A percentile compares a stretch with the other conserved stretches of the same genome.
These are phyloP conservation scores for Iselma pallidipennis DNA, from an alignment of 2,888 invertebrate species.

Conservation along the genomic window DNA sequence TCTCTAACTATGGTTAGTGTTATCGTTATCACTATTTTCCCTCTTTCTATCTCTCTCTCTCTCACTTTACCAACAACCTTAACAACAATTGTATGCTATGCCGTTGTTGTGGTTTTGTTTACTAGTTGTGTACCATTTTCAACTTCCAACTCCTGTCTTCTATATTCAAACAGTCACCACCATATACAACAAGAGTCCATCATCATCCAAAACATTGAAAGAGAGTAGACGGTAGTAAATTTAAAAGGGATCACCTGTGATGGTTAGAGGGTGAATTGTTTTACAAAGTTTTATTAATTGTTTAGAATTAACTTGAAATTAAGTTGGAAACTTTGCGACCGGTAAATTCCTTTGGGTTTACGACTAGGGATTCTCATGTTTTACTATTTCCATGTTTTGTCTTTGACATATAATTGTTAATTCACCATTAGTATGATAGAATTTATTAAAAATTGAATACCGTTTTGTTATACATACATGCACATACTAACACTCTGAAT, in stretches of 20 bases:
- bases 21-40: background rate
- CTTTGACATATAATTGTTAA: no score
- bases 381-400: constrained; percentile 6
- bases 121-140: background rate
- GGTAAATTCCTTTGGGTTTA: constrained; percentile 18
- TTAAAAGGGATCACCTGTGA: constrained; percentile 23
- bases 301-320: constrained; percentile 25
- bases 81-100: no score
- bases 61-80: background rate
- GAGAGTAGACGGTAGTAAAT: constrained; percentile 9
- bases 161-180: background rate
- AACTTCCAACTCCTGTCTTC: no score
- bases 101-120: background rate
- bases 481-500: no score
- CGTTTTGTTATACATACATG: no score
- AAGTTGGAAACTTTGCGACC: constrained; percentile 20
- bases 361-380: constrained; percentile 11
- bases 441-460: no score
- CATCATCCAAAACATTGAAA: background rate
- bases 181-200: no score
- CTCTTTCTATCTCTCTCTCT: no score
- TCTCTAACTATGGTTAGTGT: background rate
- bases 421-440: no score
- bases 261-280: constrained; percentile 17
- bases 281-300: constrained; percentile 28